phyloP scores from a whole-genome alignment of 2,888 invertebrate species.

The Sinopyrophorus schimmeli region DNA sequence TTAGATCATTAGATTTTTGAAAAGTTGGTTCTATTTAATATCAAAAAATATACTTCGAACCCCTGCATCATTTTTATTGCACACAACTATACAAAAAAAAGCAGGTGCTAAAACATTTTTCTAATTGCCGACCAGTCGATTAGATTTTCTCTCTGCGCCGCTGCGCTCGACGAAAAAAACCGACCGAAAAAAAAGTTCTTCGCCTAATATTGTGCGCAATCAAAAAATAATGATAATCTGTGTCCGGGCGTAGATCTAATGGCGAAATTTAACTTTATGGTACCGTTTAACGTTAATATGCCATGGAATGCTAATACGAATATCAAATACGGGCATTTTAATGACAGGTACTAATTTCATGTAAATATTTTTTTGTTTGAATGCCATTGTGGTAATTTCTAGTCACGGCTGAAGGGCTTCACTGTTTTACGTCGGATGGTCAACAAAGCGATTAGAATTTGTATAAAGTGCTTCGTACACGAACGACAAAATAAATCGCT shows the following conservation, averaged over 20 bases:
- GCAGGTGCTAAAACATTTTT: too few relatives aligned
- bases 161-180: too few relatives aligned
- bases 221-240: constrained; percentile 16
- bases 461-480: constrained; percentile 15
- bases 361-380: constrained; percentile 27
- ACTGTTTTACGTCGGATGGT: constrained; percentile 25
- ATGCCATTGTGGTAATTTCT: constrained; percentile 17
- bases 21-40: too few relatives aligned
- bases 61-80: too few relatives aligned
- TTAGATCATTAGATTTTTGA: too few relatives aligned
- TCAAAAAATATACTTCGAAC: too few relatives aligned
- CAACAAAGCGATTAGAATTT: constrained; percentile 28
- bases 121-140: too few relatives aligned
- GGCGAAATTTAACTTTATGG: constrained; percentile 10
- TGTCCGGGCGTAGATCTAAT: constrained; percentile 11
- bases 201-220: too few relatives aligned
- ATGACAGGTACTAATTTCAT: constrained; percentile 26
- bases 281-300: constrained; percentile 17
- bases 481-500: constrained; percentile 25
- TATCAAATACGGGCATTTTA: constrained; percentile 16
- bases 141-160: too few relatives aligned
- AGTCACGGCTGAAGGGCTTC: constrained; percentile 17
- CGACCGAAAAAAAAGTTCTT: too few relatives aligned
- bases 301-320: constrained; percentile 11
- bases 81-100: too few relatives aligned